These are phyloP conservation scores for Procambarus virginalis DNA, from an alignment of 1,140 invertebrate genomes.

Conservation along the genomic window DNA sequence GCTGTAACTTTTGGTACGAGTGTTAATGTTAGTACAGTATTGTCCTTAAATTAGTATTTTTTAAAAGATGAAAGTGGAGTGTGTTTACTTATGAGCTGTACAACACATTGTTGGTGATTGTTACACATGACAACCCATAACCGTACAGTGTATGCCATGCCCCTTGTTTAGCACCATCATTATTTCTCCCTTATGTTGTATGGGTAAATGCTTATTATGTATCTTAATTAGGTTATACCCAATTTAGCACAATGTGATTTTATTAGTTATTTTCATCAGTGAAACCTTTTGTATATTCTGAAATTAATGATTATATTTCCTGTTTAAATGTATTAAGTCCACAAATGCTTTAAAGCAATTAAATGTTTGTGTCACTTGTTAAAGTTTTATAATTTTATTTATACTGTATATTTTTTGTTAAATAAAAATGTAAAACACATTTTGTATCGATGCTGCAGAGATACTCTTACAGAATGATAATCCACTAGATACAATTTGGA, in stretches of 20 bases:
- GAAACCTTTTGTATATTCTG: not conserved
- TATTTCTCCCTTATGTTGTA: no score
- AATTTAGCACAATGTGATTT: not conserved
- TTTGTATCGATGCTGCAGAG: not conserved
- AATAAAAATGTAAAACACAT: not conserved
- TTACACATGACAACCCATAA: not conserved
- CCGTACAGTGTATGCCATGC: conserved; percentile 6
- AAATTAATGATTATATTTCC: not conserved
- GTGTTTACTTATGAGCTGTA: no score
- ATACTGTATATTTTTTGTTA: not conserved
- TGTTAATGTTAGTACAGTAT: no score
- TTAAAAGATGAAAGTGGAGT: no score
- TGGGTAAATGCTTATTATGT: no score
- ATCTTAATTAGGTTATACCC: no score
- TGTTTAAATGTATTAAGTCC: not conserved
- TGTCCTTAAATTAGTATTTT: no score
- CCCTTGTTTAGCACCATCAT: not conserved
- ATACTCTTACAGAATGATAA: not conserved
- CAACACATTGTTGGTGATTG: no score
- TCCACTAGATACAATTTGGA: not conserved
- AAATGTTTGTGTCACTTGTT: not conserved
- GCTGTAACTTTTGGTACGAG: no score
- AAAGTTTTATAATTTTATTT: conserved; percentile 18
- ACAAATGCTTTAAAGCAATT: not conserved
- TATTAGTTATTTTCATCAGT: not conserved